Conservation (phyloP, 2,888 invertebrate genomes). For the Noctua fimbriata region DNA sequence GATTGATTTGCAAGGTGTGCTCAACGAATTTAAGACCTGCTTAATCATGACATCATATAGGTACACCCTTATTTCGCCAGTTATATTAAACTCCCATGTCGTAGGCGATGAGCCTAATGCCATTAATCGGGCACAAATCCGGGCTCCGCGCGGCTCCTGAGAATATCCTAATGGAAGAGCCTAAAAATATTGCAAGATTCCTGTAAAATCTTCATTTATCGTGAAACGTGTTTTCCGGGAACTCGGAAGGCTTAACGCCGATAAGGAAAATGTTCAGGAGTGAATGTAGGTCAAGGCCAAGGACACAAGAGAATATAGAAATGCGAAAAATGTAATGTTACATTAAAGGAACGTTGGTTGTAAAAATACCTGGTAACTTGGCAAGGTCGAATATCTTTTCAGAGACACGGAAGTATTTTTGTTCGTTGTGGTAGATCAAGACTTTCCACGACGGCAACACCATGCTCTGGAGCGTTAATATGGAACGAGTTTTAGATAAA, state of each 20-base stretch:
- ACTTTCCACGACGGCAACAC: neutral
- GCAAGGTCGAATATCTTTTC: neutral
- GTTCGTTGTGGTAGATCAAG: neutral
- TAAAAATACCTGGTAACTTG: neutral
- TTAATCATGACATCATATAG: neutral
- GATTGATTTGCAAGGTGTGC: neutral
- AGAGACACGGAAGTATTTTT: neutral
- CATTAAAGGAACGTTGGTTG: neutral
- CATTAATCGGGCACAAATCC: slow-evolving; percentile 1
- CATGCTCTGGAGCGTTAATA: neutral
- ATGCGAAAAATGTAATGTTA: neutral
- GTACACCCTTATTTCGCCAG: neutral
- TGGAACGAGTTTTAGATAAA: neutral
- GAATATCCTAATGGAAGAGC: neutral
- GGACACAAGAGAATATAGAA: slow-evolving; percentile 6
- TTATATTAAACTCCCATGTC: neutral
- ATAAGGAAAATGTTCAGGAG: slow-evolving; percentile 41
- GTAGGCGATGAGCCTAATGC: too few relatives aligned
- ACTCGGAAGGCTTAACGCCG: neutral
- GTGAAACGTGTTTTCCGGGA: slow-evolving; percentile 38
- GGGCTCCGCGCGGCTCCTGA: neutral
- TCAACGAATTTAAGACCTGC: neutral
- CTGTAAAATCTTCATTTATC: slow-evolving; percentile 27
- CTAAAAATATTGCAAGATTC: neutral
- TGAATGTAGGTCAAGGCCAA: slow-evolving; percentile 45